Evolutionary conservation across 2,888 invertebrate genomes (phyloP), one percentile per base, ranked within the genome.

Genomic region (Andricus quercusramuli): DNA sequence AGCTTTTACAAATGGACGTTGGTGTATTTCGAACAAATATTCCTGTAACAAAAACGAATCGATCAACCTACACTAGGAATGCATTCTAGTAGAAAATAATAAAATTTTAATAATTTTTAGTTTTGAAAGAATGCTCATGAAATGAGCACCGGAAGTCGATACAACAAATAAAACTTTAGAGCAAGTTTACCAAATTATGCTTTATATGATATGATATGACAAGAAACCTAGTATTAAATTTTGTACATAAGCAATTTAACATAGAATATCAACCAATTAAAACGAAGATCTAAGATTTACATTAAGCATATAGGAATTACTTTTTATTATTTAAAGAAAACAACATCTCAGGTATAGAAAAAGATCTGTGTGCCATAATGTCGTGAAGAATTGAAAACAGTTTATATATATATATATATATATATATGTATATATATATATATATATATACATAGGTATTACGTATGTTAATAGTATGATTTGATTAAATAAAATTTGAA

Each of bases 321-420:
- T 51, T 51, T 47, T 56, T 4, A 29, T 8, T 29, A 47, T 51
- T 20, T 47, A 70, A 68, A 29, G 9, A 20, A 29, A 56, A 47
- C 29, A 25, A 29, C 1, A 29, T 70, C 47, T 70, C 70, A 70
- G 51, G 70, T 70, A 70, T 70, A 70, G 8, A 29, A 70, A 20
- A 29, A 70, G n/a, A 70, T 70, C 70, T 70, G 70, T n/a, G 70
- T 70, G 70, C 70, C 70, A 70, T 70, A 70, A 70, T 51, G 51
- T 56, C 51, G 51, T 70, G 11, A 20, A 17, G 51, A 70, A 32
- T 51, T 25, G 51, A 70, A 22, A 70, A 1, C 20, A 29, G 32
- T 70, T 51, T 51, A 32, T 51, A 70, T 70, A 51, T 51, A 8
- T 70, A 68, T 13, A 8, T n/a, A n/a, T 51, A 32, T 51, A 70